phyloP scores from a whole-genome alignment of 1,140 invertebrate genomes.

The Acromyrmex heyeri region DNA sequence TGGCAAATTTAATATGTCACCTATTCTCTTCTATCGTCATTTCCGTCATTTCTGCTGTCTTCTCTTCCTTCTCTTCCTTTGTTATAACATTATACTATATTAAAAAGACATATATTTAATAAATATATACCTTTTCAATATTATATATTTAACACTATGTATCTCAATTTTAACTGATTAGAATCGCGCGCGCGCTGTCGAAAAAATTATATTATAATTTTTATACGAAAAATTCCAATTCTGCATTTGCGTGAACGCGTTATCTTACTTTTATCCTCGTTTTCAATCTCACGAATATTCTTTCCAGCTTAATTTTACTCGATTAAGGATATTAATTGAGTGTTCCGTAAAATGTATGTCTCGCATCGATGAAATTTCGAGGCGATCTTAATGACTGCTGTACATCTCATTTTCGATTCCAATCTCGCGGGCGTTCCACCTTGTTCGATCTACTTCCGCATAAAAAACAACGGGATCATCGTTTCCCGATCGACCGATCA shows the following conservation, averaged over 20 bases:
- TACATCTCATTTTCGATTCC: neutral
- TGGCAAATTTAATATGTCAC: slow-evolving; percentile 45
- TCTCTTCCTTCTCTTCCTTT: neutral
- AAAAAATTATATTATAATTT: neutral
- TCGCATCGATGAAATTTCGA: neutral
- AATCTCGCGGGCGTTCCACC: slow-evolving; percentile 6
- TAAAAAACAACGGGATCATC: slow-evolving; percentile 31
- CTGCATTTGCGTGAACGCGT: neutral
- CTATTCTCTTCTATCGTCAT: neutral
- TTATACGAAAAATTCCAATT: neutral
- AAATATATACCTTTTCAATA: neutral
- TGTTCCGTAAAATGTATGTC: neutral
- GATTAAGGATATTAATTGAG: neutral
- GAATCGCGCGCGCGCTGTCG: too few relatives aligned
- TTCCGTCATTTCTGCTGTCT: slow-evolving; percentile 3
- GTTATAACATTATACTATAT: too few relatives aligned
- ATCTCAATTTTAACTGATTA: neutral
- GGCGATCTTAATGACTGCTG: neutral
- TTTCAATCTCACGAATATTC: slow-evolving; percentile 11
- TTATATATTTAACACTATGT: neutral
- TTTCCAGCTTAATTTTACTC: neutral
- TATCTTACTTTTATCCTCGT: neutral
- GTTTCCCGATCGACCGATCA: slow-evolving; percentile 21
- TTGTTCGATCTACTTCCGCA: slow-evolving; percentile 3
- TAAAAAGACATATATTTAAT: neutral